These are phyloP conservation scores for Jordanella pulchra DNA, from an alignment of 2,797 vertebrate genomes.

Conservation along the genomic window DNA sequence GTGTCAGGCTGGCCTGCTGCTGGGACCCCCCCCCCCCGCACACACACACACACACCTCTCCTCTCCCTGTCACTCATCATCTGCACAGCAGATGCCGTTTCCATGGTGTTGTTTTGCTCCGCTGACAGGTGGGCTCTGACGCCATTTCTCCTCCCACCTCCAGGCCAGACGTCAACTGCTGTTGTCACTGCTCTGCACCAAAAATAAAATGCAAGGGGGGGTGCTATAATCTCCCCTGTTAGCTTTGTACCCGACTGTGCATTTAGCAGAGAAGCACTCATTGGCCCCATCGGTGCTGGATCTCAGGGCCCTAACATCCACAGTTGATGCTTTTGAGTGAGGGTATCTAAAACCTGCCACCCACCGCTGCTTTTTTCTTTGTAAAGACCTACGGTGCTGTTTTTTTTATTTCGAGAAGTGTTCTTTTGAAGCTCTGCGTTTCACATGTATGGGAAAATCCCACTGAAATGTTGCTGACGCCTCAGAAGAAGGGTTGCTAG, in stretches of 20 bases:
- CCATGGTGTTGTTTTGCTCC: slow-evolving; percentile 79
- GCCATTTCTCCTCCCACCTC: slow-evolving; percentile 57
- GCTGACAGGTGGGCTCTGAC: slow-evolving; percentile 78
- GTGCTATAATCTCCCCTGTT: slow-evolving; percentile 46
- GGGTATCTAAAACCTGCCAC: slow-evolving; percentile 5
- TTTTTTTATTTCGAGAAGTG: slow-evolving; percentile 35
- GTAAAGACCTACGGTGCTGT: slow-evolving; percentile 16
- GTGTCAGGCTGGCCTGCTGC: slow-evolving; percentile 56
- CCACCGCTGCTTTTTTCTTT: neutral
- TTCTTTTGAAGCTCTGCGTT: slow-evolving; percentile 54
- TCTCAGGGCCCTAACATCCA: slow-evolving; percentile 28
- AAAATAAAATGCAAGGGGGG: slow-evolving; percentile 55
- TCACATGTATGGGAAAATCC: slow-evolving; percentile 81
- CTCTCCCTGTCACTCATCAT: slow-evolving; percentile 70
- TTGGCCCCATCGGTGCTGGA: slow-evolving; percentile 26
- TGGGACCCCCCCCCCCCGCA: slow-evolving; percentile 21
- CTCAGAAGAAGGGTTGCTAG: slow-evolving; percentile 82
- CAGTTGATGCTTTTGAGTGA: slow-evolving; percentile 14
- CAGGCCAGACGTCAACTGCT: slow-evolving; percentile 66
- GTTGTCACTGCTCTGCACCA: slow-evolving; percentile 65
- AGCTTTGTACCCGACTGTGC: slow-evolving; percentile 16
- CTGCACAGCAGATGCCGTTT: slow-evolving; percentile 68
- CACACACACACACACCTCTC: neutral
- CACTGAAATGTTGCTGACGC: slow-evolving; percentile 78
- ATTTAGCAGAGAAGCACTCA: slow-evolving; percentile 17